A percentile compares a stretch with the other conserved stretches of the same genome.
Conservation (phyloP, 2,797 vertebrate genomes). For the Sebastes oblongus region DNA sequence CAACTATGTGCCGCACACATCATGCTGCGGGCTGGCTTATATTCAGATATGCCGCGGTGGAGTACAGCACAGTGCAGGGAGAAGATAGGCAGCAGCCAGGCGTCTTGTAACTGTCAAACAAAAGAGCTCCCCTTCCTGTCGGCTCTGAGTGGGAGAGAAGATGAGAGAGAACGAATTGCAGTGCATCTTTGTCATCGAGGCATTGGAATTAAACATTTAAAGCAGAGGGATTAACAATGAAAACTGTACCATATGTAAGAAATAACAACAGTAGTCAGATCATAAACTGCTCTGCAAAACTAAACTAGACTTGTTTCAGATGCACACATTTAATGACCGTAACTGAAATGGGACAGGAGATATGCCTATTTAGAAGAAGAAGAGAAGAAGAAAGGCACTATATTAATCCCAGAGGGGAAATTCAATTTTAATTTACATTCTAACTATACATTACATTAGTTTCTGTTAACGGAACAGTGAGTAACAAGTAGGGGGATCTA, state of each 20-base stretch:
- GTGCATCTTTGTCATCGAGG: not conserved
- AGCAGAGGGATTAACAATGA: not conserved
- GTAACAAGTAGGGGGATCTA: too few species aligned
- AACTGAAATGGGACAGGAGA: not conserved
- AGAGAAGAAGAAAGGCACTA: too few species aligned
- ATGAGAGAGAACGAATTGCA: not conserved
- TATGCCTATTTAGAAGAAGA: not conserved
- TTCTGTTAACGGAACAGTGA: not conserved
- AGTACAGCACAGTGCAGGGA: slow-evolving; percentile 28
- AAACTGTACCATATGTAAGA: not conserved
- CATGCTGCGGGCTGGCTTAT: slow-evolving; percentile 43
- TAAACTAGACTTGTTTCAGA: not conserved
- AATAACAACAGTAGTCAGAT: not conserved
- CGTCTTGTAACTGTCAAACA: slow-evolving; percentile 45
- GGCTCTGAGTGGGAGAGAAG: slow-evolving; percentile 40
- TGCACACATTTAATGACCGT: not conserved
- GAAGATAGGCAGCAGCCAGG: slow-evolving; percentile 13
- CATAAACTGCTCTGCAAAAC: not conserved
- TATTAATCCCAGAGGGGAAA: too few species aligned
- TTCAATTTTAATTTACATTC: not conserved
- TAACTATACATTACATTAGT: not conserved
- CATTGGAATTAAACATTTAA: not conserved
- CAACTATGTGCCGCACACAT: slow-evolving; percentile 16
- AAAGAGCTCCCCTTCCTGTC: slow-evolving; percentile 58
- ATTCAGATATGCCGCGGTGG: slow-evolving; percentile 28